Percentiles rank a stretch among this genome's conserved stretches.
phyloP scores from a whole-genome alignment of 2,113 vertebrate species.

The Malurus melanocephalus region DNA sequence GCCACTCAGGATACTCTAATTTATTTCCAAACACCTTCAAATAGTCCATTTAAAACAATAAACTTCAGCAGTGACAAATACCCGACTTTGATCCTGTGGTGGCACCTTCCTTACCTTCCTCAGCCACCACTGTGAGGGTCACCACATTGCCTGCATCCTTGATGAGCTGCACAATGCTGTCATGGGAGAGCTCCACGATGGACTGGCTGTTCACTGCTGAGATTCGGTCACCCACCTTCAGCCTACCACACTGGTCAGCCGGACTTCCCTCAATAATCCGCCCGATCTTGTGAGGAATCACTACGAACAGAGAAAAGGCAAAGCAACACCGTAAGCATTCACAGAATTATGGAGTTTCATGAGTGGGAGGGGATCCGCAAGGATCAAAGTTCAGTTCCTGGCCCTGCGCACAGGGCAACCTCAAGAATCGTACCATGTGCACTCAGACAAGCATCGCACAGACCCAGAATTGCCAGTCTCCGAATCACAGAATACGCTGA shows the following conservation, averaged over 20 bases:
- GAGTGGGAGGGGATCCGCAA: background rate
- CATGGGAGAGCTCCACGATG: constrained; percentile 91
- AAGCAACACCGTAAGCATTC: fast-evolving
- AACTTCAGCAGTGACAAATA: background rate
- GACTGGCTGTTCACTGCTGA: constrained; percentile 91
- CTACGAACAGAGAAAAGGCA: constrained; percentile 59
- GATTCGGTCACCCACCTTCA: constrained; percentile 94
- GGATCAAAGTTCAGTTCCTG: background rate
- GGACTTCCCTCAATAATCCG: constrained; percentile 95
- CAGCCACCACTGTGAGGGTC: constrained; percentile 90
- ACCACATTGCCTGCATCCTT: constrained; percentile 91
- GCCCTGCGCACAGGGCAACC: too few relatives aligned
- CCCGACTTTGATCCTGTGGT: fast-evolving
- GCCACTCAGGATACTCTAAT: background rate
- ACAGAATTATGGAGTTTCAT: background rate
- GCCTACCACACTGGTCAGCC: constrained; percentile 86
- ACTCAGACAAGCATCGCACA: fast-evolving
- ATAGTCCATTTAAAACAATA: background rate
- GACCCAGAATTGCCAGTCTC: background rate
- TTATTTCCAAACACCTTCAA: background rate
- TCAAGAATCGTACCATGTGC: background rate
- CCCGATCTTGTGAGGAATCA: constrained; percentile 97
- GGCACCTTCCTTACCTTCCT: constrained; percentile 81
- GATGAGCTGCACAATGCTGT: constrained; percentile 95
- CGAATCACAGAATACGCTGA: background rate